Percentiles rank a stretch among this genome's conserved stretches.
phyloP scores from a whole-genome alignment of 2,888 invertebrate genomes.

The Suillia variegata region DNA sequence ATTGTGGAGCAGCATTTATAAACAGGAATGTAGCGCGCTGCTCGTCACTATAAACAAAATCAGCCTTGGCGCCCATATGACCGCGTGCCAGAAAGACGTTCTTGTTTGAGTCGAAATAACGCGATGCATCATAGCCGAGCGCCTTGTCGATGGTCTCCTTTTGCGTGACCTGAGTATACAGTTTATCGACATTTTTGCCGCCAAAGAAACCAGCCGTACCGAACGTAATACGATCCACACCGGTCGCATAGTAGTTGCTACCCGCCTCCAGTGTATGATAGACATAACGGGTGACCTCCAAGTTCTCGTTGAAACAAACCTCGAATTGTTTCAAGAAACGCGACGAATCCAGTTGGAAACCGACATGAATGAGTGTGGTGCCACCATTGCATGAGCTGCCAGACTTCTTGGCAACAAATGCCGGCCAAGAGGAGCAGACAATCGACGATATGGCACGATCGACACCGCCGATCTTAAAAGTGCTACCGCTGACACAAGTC shows the following conservation, averaged over 20 bases:
- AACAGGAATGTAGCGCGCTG: constrained; percentile 64
- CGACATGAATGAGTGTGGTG: constrained; percentile 49
- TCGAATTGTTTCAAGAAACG: constrained; percentile 54
- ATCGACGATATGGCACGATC: constrained; percentile 43
- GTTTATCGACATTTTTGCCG: constrained; percentile 45
- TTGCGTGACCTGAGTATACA: constrained; percentile 53
- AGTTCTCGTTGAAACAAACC: constrained; percentile 56
- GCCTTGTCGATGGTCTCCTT: constrained; percentile 47
- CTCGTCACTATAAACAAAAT: constrained; percentile 62
- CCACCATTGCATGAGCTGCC: constrained; percentile 45
- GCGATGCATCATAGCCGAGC: constrained; percentile 39
- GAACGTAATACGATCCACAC: constrained; percentile 51
- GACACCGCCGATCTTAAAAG: constrained; percentile 37
- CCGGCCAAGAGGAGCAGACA: constrained; percentile 48
- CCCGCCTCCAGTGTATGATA: constrained; percentile 51
- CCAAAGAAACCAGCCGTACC: constrained; percentile 50
- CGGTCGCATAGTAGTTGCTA: constrained; percentile 57
- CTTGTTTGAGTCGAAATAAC: constrained; percentile 37
- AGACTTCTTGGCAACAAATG: constrained; percentile 45
- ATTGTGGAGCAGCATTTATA: constrained; percentile 65
- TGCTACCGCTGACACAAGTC: constrained; percentile 41
- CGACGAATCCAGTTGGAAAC: constrained; percentile 44
- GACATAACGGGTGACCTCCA: constrained; percentile 54
- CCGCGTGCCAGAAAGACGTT: constrained; percentile 60
- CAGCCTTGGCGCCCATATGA: constrained; percentile 63